Base-by-base conservation (phyloP, 2,113 vertebrate species). In the Gambusia holbrooki region DNA sequence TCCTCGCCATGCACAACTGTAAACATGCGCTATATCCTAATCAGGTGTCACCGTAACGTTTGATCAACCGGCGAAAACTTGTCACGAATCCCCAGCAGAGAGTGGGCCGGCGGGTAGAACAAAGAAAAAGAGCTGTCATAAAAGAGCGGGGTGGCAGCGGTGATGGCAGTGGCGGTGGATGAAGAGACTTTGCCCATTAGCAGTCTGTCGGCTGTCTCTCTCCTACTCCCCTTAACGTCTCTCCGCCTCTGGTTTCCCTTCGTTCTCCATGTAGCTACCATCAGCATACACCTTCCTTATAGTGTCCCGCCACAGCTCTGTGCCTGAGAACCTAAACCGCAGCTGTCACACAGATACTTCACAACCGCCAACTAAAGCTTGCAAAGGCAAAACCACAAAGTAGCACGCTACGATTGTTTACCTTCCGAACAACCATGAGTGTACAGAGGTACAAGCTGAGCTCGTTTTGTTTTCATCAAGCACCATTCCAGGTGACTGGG, bases 21-120 rank as follows among this genome's bases (percentile, higher is more conserved):
- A 97, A 97, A 97, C 96, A 97, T 95, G 93, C 93, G 93, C 93
- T 95, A 95, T 93, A 94, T 87, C 77, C 96, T 97, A 96, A 97
- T 97, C 96, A 97, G 94, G 95, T 97, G 97, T 96, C 97, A 97
- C 92, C 71, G 85, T 87, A 29, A 93, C 93, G 95, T 99, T 97
- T 99, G 97, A 99, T 99, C 97, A 96, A 93, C 92, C 91, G 61
- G 88, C 83, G 84, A 96, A 94, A 96, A 96, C 95, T 95, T 97
- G 97, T 97, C 97, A 98, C 92, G 93, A 95, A 95, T 96, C 95
- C 95, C 96, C 92, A 93, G 95, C 95, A 96, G 95, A 95, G 96
- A 96, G 95, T 93, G 95, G 95, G 95, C 93, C 87, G 85, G 94
- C 90, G 88, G 85, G 83, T 89, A 96, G 95, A 97, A 96, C 96